Percentiles rank a stretch among this genome's conserved stretches.
Evolutionary conservation across 1,140 invertebrate species (phyloP).

Genomic region (Planococcus citri): DNA sequence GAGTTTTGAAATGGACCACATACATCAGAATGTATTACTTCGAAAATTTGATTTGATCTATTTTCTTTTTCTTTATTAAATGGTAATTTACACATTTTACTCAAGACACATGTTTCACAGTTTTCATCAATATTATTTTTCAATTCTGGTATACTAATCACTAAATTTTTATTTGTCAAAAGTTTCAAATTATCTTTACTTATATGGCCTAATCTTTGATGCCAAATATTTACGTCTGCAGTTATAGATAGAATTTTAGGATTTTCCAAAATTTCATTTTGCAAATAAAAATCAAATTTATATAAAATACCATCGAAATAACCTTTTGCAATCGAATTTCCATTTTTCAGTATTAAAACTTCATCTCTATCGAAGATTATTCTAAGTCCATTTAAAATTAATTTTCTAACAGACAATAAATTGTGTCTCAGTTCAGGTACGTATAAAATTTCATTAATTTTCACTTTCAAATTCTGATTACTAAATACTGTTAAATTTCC

Average conservation of each 20-base stretch:
- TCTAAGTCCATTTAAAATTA: conserved; percentile 4
- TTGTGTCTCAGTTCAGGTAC: conserved; percentile 10
- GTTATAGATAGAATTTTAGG: neutral
- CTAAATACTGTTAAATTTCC: neutral
- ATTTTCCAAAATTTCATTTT: neutral
- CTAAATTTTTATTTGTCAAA: conserved; percentile 12
- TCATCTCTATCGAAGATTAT: neutral
- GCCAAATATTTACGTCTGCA: conserved; percentile 6
- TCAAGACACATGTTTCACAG: conserved; percentile 16
- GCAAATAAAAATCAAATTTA: conserved; percentile 18
- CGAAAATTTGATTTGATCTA: conserved; percentile 26
- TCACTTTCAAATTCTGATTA: neutral
- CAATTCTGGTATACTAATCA: neutral
- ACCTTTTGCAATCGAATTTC: neutral
- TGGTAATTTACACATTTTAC: neutral
- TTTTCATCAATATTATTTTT: neutral
- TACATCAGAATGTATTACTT: conserved; percentile 33
- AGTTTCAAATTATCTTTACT: conserved; percentile 15
- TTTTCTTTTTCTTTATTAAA: conserved; percentile 1
- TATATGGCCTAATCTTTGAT: conserved; percentile 18
- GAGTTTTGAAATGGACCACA: conserved; percentile 33
- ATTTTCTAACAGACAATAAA: conserved; percentile 14
- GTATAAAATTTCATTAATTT: conserved; percentile 7
- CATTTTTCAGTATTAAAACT: neutral
- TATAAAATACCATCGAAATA: conserved; percentile 14